Conservation (phyloP, 2,113 vertebrate genomes). For the Apodemus speciosus region DNA sequence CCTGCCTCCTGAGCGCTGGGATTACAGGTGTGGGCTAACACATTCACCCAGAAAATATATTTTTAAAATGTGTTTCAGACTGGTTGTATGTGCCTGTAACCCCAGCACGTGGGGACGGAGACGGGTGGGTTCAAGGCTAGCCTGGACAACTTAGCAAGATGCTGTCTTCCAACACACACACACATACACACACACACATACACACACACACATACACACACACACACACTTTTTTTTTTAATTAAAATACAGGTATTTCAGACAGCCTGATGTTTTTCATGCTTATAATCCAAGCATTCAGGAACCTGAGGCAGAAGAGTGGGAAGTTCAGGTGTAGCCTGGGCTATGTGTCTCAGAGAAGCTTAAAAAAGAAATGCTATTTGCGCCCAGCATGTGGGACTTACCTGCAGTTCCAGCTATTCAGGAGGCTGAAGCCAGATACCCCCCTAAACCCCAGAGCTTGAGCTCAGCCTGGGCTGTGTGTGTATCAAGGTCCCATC, state of each 20-base stretch:
- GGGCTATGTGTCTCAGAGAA: not conserved
- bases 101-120: not conserved
- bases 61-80: not conserved
- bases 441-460: not conserved
- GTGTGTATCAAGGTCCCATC: not conserved
- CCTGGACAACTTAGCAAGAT: not conserved
- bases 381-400: not conserved
- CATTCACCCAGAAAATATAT: not conserved
- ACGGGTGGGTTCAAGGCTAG: not conserved
- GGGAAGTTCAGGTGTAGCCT: not conserved
- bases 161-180: not conserved
- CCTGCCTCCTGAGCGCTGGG: not conserved
- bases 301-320: not conserved
- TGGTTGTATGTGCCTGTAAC: not conserved
- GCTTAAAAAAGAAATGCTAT: not conserved
- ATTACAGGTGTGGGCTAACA: not conserved
- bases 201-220: too few relatives aligned
- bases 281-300: not conserved
- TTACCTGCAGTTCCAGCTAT: not conserved
- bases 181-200: too few relatives aligned
- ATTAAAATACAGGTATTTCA: not conserved
- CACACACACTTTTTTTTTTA: not conserved
- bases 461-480: not conserved
- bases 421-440: not conserved
- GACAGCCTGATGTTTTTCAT: not conserved